These are phyloP conservation scores for Drosophila mojavensis DNA, from an alignment of 1,140 invertebrate genomes.

Conservation along the genomic window DNA sequence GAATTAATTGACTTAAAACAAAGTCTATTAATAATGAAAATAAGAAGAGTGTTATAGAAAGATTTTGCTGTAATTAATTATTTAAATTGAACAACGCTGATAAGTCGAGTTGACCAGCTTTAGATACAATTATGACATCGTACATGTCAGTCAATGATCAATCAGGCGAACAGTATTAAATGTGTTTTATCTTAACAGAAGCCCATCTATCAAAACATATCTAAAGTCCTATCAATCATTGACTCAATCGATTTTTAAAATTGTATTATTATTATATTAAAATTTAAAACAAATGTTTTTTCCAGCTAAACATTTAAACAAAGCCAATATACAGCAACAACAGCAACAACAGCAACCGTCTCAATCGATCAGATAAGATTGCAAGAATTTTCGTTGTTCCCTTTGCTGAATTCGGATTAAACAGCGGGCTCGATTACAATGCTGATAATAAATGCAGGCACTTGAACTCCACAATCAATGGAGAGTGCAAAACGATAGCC, in stretches of 20 bases:
- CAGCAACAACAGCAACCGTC: too few relatives aligned
- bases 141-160: background rate
- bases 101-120: too few relatives aligned
- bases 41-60: too few relatives aligned
- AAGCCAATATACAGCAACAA: background rate
- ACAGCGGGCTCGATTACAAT: constrained; percentile 13
- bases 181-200: too few relatives aligned
- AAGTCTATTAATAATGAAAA: too few relatives aligned
- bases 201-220: too few relatives aligned
- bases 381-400: background rate
- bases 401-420: constrained; percentile 13
- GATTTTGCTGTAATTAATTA: too few relatives aligned
- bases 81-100: too few relatives aligned
- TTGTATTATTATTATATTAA: background rate
- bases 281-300: background rate
- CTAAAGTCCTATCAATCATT: too few relatives aligned
- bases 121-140: background rate
- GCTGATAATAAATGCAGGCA: constrained; percentile 37
- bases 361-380: constrained; percentile 27
- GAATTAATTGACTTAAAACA: too few relatives aligned
- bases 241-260: too few relatives aligned
- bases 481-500: constrained; percentile 24
- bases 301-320: background rate
- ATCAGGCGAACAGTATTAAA: background rate
- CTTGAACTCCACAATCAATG: constrained; percentile 39